phyloP scores from a whole-genome alignment of 2,113 vertebrate genomes.

The Eulemur rufifrons region DNA sequence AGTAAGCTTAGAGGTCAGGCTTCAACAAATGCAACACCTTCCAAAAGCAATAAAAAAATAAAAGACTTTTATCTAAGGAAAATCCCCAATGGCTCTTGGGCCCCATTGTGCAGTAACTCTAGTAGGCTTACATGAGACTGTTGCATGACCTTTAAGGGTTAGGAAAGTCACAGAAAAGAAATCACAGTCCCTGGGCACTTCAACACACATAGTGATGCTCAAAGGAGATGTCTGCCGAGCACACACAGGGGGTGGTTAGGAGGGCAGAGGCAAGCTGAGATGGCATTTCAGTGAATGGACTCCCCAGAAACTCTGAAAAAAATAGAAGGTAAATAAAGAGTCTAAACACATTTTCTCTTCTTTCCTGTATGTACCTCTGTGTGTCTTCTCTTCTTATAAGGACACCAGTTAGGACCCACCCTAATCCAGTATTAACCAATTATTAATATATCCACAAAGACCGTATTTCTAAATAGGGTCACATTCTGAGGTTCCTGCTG shows the following conservation, averaged over 20 bases:
- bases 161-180: conserved; percentile 34
- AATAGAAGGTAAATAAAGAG: background rate
- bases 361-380: background rate
- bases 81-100: background rate
- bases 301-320: background rate
- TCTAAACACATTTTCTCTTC: background rate
- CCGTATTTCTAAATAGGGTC: background rate
- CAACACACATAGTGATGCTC: background rate
- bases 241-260: background rate
- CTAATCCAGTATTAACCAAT: background rate
- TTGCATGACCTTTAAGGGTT: conserved; percentile 6
- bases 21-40: conserved; percentile 17
- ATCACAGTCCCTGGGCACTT: background rate
- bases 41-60: conserved; percentile 14
- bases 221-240: background rate
- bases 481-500: background rate
- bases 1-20: background rate
- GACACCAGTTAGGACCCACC: background rate
- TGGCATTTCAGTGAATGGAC: conserved; percentile 12
- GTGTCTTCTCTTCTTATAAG: background rate
- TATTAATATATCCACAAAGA: background rate
- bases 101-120: background rate
- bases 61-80: conserved; percentile 8
- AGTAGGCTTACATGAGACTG: background rate
- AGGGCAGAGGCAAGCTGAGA: background rate